A percentile compares a stretch with the other conserved stretches of the same genome.
These are phyloP conservation scores for Tethya wilhelma DNA, from an alignment of 37 sponge, comb jelly and placozoan species.

Conservation along the genomic window DNA sequence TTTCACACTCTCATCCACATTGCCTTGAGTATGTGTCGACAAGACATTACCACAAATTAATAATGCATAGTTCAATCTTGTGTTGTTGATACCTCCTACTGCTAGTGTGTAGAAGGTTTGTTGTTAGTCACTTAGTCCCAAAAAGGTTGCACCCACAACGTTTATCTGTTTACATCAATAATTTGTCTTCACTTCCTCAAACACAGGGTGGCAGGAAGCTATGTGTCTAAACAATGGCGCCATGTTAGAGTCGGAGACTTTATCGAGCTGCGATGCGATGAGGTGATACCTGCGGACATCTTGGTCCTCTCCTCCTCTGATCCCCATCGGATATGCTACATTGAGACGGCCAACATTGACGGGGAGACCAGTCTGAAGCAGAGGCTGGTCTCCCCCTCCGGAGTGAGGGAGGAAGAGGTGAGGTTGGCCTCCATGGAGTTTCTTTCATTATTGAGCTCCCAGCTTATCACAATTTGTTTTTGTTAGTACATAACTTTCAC, in stretches of 20 bases:
- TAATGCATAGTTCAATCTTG: too few species aligned
- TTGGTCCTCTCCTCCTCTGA: conserved; percentile 72
- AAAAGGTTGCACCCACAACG: not conserved
- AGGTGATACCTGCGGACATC: conserved; percentile 84
- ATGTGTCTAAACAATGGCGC: conserved; percentile 38
- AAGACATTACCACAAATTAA: too few species aligned
- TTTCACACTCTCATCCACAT: not conserved
- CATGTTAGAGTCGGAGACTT: conserved; percentile 83
- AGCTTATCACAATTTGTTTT: too few species aligned
- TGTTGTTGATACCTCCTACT: too few species aligned
- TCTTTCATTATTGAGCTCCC: too few species aligned
- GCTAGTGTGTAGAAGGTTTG: too few species aligned
- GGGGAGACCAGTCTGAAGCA: conserved; percentile 93
- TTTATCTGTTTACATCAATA: too few species aligned
- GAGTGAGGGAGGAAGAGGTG: not conserved
- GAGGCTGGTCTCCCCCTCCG: conserved; percentile 35
- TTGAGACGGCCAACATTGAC: conserved; percentile 89
- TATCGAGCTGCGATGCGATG: conserved; percentile 67
- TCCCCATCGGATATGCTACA: conserved; percentile 69
- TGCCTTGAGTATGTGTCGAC: too few species aligned
- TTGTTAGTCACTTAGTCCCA: too few species aligned
- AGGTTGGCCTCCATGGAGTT: too few species aligned
- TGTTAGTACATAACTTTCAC: too few species aligned
- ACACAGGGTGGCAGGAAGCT: conserved; percentile 27
- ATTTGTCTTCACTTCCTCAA: too few species aligned